phyloP scores from a whole-genome alignment of 2,113 vertebrate genomes.

The Archilochus colubris region DNA sequence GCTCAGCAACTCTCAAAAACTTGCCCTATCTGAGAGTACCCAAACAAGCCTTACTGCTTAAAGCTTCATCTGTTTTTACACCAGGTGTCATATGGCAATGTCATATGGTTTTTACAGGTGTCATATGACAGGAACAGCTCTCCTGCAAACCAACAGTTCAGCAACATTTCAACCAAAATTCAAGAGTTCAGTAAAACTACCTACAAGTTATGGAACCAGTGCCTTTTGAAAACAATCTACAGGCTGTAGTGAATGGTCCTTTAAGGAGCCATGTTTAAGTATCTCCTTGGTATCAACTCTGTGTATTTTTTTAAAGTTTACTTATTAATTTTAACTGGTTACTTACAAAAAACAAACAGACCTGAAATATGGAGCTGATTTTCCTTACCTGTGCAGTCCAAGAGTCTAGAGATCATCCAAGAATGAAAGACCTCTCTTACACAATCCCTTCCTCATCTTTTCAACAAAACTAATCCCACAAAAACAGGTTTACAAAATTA shows the following conservation, averaged over 20 bases:
- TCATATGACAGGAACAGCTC: background rate
- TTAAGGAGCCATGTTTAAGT: background rate
- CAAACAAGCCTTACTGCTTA: background rate
- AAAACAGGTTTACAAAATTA: background rate
- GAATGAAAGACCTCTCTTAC: background rate
- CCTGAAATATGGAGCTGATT: background rate
- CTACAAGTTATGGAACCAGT: background rate
- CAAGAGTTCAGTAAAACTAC: background rate
- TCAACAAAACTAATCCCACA: background rate
- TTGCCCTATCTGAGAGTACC: background rate
- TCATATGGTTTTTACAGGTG: background rate
- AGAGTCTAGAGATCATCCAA: constrained; percentile 2
- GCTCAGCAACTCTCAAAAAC: background rate
- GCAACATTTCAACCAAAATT: background rate
- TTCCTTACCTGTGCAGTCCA: background rate
- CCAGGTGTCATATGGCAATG: background rate
- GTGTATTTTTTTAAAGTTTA: background rate
- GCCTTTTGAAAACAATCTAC: background rate
- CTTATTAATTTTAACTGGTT: constrained; percentile 43
- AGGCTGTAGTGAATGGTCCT: background rate
- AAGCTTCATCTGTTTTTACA: background rate
- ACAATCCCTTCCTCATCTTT: background rate
- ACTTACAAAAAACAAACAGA: background rate
- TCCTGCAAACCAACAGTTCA: background rate
- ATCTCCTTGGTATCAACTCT: background rate